Evolutionary conservation across 37 sponge, comb jelly and placozoan species (phyloP).

Genomic region (Geodia barretti): DNA sequence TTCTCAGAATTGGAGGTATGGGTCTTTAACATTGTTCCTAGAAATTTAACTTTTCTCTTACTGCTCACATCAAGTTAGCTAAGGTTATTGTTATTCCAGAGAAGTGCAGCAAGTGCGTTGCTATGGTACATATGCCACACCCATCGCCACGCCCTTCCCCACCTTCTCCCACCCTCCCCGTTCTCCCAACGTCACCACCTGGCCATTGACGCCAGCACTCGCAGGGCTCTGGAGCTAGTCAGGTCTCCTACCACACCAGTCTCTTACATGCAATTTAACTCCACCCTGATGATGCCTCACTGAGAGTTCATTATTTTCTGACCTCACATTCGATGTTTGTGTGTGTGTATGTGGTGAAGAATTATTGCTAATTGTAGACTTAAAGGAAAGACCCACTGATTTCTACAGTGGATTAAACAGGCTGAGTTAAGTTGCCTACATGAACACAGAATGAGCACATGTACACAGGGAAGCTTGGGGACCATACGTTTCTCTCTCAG

Average conservation of each 20-base stretch:
- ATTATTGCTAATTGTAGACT: too few species aligned
- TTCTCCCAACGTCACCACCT: conserved; percentile 60
- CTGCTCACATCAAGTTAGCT: too few species aligned
- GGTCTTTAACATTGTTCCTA: too few species aligned
- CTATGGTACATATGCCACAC: conserved; percentile 63
- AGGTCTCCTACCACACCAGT: conserved; percentile 31
- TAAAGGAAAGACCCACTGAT: too few species aligned
- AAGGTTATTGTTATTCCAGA: conserved; percentile 12
- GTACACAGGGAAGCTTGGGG: too few species aligned
- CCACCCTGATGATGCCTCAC: too few species aligned
- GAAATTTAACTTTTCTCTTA: too few species aligned
- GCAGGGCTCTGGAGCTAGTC: conserved; percentile 75
- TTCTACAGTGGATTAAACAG: too few species aligned
- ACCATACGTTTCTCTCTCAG: too few species aligned
- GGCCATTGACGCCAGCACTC: conserved; percentile 80
- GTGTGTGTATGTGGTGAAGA: background rate
- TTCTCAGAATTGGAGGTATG: background rate
- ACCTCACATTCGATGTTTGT: background rate
- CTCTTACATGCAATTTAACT: background rate
- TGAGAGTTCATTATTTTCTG: too few species aligned
- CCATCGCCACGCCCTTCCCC: conserved; percentile 42
- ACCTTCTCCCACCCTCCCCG: conserved; percentile 38
- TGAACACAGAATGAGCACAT: too few species aligned
- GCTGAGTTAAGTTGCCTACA: too few species aligned
- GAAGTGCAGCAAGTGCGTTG: conserved; percentile 49